phyloP scores from a whole-genome alignment of 2,113 vertebrate genomes.

The Eudyptes chrysolophus region DNA sequence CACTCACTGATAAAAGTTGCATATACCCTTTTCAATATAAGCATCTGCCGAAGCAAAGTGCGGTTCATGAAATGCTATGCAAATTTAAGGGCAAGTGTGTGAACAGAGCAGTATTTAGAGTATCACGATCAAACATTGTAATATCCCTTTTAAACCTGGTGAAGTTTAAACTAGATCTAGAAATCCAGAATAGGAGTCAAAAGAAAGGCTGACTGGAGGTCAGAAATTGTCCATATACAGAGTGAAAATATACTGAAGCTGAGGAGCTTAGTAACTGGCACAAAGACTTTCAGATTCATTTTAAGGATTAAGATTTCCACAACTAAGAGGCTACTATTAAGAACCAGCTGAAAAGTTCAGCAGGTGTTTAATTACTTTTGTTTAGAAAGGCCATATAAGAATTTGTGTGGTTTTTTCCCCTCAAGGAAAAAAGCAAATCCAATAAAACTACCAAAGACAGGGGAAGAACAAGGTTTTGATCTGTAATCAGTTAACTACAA shows the following conservation, averaged over 20 bases:
- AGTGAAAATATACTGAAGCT: background rate
- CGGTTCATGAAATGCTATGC: background rate
- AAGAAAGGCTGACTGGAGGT: background rate
- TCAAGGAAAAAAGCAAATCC: background rate
- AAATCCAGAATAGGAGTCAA: background rate
- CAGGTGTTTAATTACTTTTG: background rate
- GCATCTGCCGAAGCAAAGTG: background rate
- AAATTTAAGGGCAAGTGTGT: background rate
- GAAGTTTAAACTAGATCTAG: background rate
- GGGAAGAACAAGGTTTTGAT: background rate
- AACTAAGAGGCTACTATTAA: background rate
- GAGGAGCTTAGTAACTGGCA: background rate
- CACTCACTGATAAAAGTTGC: background rate
- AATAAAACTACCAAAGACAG: background rate
- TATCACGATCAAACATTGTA: background rate
- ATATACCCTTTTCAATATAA: background rate
- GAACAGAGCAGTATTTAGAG: background rate
- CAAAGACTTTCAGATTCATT: background rate
- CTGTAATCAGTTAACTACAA: background rate
- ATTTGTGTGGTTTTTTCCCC: accelerated
- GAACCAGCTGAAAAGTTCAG: background rate
- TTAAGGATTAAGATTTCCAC: background rate
- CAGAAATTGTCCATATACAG: background rate
- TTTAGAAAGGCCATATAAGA: background rate
- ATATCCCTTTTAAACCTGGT: background rate